These are phyloP conservation scores for Gymnoscopelus braueri DNA, from an alignment of 2,797 vertebrate species.

Conservation along the genomic window DNA sequence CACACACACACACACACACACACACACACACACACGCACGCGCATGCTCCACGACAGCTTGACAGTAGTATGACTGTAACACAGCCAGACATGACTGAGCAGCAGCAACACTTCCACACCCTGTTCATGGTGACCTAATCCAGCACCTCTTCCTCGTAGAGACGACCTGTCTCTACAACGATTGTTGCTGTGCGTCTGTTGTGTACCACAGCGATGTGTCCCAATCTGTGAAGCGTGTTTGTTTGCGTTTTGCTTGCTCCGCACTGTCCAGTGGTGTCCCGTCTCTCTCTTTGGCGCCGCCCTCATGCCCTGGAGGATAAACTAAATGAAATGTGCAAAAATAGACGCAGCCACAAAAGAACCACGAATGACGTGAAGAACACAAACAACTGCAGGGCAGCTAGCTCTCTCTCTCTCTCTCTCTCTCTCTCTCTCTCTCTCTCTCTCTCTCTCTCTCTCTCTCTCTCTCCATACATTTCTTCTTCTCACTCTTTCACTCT, in stretches of 20 bases:
- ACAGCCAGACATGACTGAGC: too few species aligned
- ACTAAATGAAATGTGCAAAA: constrained; percentile 53
- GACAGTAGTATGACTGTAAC: too few species aligned
- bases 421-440: constrained; percentile 6
- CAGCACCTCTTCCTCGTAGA: too few species aligned
- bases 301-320: constrained; percentile 44
- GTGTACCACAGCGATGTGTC: not conserved
- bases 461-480: not conserved
- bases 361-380: constrained; percentile 53
- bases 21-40: constrained; percentile 14
- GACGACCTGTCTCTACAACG: too few species aligned
- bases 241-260: not conserved
- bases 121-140: too few species aligned
- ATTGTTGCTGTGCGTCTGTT: not conserved
- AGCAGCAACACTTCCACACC: too few species aligned
- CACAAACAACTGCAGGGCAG: constrained; percentile 63
- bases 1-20: constrained; percentile 9
- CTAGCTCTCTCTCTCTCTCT: constrained; percentile 11
- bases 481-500: not conserved
- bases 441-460: not conserved
- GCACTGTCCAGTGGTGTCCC: too few species aligned
- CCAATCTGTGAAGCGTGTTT: not conserved
- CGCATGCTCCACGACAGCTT: not conserved
- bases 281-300: too few species aligned
- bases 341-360: constrained; percentile 69